Evolutionary conservation across 1,140 invertebrate species (phyloP), one percentile per base, ranked within the genome.

Genomic region (Eumeta japonica): DNA sequence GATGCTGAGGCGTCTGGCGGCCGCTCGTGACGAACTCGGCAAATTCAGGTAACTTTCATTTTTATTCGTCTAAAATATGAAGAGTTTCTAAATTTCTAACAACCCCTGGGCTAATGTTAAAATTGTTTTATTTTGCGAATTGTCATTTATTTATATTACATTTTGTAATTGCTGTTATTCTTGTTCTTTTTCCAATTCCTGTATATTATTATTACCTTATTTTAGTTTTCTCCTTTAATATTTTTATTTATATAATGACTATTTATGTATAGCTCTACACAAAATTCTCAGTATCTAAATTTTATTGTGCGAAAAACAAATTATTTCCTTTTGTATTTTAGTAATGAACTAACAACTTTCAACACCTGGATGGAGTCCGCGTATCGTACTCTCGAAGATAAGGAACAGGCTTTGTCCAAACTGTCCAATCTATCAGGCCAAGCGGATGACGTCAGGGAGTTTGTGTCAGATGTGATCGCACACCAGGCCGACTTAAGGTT

Each of bases 401-500:
- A 91, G 59, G 91, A 94, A 50, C 79, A 86, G n/a, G 84, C 87
- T 1, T 61, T 94, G 2, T 86, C 86, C 1, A 87, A 94, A 52
- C 61, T 93, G 35, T 86, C 89, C 39, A 81, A 83, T 30, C 62
- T 91, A 3, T 79, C 82, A 28, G 81, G 80, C 28, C 86, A 87
- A 49, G 81, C 83, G 0, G 88, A 92, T 39, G 82, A 83, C 9
- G 86, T 87, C 2, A 81, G 88, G 19, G 89, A 92, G 44, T 93
- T 97, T 67, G 85, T 92, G n/a, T 89, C 86, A 37, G 93, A 97
- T 68, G 90, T 97, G 0, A 93, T 96, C 50, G 87, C 91, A 2
- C 93, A 96, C 58, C 92, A 96, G 68, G 94, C 92, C 1, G 94
- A 97, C 74, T 73, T 96, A 1, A 79, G 93, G 15, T 97, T 95